Evolutionary conservation across 2,888 invertebrate species (phyloP).

Genomic region (Apodemia mormo): DNA sequence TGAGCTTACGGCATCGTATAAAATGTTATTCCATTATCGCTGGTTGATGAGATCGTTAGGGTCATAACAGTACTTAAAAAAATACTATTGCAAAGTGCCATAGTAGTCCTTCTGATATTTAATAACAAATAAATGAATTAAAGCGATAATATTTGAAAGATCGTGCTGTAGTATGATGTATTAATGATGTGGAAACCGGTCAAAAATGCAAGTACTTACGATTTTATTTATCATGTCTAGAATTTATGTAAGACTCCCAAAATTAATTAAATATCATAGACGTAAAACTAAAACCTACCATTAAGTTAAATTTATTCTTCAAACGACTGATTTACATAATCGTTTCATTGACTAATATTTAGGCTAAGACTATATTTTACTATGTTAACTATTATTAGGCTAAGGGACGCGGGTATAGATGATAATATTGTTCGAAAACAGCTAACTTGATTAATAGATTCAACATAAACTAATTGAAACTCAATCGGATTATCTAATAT

Average conservation of each 20-base stretch:
- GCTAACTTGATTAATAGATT: constrained; percentile 19
- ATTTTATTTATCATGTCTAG: constrained; percentile 7
- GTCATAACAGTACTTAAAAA: too few species aligned
- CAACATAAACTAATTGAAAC: constrained; percentile 24
- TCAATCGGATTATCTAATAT: constrained; percentile 33
- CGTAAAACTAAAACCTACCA: constrained; percentile 44
- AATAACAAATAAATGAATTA: neutral
- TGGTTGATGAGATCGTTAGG: neutral
- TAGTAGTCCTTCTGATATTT: neutral
- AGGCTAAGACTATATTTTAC: constrained; percentile 53
- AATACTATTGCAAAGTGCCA: too few species aligned
- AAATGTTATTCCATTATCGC: neutral
- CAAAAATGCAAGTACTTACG: neutral
- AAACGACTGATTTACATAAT: constrained; percentile 71
- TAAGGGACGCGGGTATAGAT: constrained; percentile 24
- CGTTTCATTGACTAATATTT: constrained; percentile 57
- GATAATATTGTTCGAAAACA: constrained; percentile 6
- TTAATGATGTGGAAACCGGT: neutral
- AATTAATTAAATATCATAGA: constrained; percentile 32
- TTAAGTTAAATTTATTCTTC: constrained; percentile 59
- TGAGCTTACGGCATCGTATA: neutral
- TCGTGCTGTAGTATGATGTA: neutral
- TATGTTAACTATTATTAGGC: constrained; percentile 43
- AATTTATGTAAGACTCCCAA: constrained; percentile 20
- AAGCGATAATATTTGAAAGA: neutral